phyloP scores from a whole-genome alignment of 2,113 vertebrate species.

The Rynchops niger region DNA sequence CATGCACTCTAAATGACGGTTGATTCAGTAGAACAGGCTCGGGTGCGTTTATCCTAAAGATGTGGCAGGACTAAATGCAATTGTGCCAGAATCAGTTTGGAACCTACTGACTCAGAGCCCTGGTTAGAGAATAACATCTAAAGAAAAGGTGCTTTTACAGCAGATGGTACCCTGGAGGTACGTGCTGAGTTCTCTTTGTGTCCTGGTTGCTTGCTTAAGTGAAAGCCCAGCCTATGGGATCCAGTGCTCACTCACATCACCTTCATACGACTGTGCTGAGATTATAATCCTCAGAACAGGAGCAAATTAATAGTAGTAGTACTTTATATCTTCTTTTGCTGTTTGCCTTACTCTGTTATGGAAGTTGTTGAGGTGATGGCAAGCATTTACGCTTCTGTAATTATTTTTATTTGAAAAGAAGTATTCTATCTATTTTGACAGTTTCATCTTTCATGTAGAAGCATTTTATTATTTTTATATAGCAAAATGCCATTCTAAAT shows the following conservation, averaged over 20 bases:
- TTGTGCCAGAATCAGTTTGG: background rate
- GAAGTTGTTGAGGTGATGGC: background rate
- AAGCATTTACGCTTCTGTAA: background rate
- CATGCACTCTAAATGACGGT: background rate
- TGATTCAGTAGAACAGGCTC: background rate
- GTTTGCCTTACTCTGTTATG: background rate
- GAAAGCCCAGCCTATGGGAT: background rate
- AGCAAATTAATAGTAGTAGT: background rate
- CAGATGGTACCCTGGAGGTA: background rate
- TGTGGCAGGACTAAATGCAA: background rate
- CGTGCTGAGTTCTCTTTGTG: background rate
- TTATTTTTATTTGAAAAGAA: background rate
- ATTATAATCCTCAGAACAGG: background rate
- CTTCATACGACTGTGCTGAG: accelerated
- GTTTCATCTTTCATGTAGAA: background rate
- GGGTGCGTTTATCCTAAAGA: background rate
- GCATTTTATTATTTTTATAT: background rate
- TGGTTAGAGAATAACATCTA: background rate
- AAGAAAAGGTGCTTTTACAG: background rate
- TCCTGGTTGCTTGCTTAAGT: background rate
- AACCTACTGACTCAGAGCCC: background rate
- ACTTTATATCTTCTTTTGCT: background rate
- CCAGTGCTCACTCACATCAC: background rate
- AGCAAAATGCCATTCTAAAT: background rate
- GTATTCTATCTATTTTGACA: background rate